These are phyloP conservation scores for Tapera naevia DNA, from an alignment of 2,797 vertebrate genomes.

Conservation along the genomic window DNA sequence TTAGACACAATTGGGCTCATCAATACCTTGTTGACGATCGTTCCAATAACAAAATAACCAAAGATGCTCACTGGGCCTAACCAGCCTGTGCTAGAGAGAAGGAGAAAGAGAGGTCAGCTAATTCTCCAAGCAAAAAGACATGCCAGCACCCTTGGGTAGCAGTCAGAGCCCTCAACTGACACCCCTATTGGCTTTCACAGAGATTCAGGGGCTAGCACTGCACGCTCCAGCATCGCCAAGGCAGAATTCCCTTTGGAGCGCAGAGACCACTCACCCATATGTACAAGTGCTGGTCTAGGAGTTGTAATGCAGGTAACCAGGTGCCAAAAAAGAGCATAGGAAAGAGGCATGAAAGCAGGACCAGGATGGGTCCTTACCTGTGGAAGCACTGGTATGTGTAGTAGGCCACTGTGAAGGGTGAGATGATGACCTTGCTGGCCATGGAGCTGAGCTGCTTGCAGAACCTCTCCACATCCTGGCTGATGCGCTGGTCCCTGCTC, in stretches of 20 bases:
- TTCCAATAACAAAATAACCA: constrained; percentile 90
- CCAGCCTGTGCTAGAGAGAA: constrained; percentile 89
- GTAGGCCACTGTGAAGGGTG: constrained; percentile 91
- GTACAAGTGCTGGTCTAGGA: neutral
- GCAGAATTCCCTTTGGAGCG: neutral
- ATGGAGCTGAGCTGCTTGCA: constrained; percentile 93
- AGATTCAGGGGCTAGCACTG: neutral
- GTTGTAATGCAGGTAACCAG: neutral
- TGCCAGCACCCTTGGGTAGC: neutral
- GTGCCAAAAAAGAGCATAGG: neutral
- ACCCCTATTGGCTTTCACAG: neutral
- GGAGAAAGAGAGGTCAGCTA: neutral
- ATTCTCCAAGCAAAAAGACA: neutral
- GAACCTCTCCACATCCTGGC: constrained; percentile 92
- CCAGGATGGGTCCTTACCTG: constrained; percentile 77
- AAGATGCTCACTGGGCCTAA: constrained; percentile 92
- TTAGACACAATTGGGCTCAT: constrained; percentile 94
- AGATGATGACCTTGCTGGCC: constrained; percentile 88
- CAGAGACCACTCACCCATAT: neutral
- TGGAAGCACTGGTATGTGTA: constrained; percentile 93
- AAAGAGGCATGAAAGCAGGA: neutral
- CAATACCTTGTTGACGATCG: constrained; percentile 87
- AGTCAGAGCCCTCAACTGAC: neutral
- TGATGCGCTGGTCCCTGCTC: constrained; percentile 94
- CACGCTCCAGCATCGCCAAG: neutral